phyloP scores from a whole-genome alignment of 1,140 invertebrate genomes.

The Sitodiplosis mosellana region DNA sequence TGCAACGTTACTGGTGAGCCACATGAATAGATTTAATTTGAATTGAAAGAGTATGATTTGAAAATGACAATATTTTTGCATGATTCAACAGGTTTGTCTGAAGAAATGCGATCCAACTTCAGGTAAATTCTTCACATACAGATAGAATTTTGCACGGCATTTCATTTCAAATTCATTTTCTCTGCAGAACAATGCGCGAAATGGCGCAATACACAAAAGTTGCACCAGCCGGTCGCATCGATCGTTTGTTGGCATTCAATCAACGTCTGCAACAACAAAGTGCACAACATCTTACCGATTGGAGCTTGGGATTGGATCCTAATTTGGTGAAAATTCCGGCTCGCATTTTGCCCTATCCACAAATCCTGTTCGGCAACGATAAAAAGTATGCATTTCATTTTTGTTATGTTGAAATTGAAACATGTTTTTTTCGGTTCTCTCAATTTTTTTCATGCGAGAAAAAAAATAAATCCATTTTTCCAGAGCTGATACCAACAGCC shows the following conservation, averaged over 20 bases:
- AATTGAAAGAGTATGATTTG: conserved; percentile 26
- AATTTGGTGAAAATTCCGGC: conserved; percentile 35
- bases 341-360: conserved; percentile 33
- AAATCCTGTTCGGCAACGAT: not conserved
- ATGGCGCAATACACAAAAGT: conserved; percentile 43
- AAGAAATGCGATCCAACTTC: not conserved
- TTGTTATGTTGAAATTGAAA: not conserved
- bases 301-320: conserved; percentile 39
- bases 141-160: conserved; percentile 6
- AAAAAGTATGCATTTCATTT: not conserved
- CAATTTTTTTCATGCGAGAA: not conserved
- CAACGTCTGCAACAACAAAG: conserved; percentile 31
- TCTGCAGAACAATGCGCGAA: conserved; percentile 36
- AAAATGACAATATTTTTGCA: not conserved
- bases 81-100: conserved; percentile 9
- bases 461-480: not conserved
- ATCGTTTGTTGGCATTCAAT: conserved; percentile 40
- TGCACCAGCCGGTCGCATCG: conserved; percentile 34
- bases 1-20: conserved; percentile 50
- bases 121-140: not conserved
- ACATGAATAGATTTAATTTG: conserved; percentile 35
- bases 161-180: conserved; percentile 22
- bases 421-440: too few relatives aligned
- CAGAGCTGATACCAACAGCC: not conserved
- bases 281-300: conserved; percentile 33